Evolutionary conservation across 2,888 invertebrate genomes (phyloP), one percentile per base, ranked within the genome.

Genomic region (Cheilosia soror): DNA sequence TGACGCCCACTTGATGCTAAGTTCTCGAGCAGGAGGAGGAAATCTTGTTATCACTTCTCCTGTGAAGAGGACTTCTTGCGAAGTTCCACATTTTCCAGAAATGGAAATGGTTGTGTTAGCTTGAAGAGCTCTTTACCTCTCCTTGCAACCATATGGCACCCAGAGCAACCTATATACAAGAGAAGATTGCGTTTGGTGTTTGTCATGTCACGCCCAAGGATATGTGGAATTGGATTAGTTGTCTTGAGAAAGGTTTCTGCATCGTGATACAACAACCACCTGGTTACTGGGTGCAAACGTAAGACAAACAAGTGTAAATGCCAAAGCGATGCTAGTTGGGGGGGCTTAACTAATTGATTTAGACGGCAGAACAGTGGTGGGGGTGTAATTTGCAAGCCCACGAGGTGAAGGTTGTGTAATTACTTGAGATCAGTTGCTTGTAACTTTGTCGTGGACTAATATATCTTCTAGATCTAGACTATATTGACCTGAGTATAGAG

Each of bases 21-120:
- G 65, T 76, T 60, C 40, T 66, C 29, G 40, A 53, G 57, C 4
- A 11, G 20, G 13, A 62, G 13, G 60, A 42, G 71, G 76, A 71
- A 72, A 68, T 80, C 73, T 81, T 58, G 63, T 76, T 76, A 76
- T 76, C 68, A 76, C 58, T 63, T 44, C 69, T 57, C 29, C 60
- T 27, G 55, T 44, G 55, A 68, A 15, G 62, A 31, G 6, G 25
- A 20, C 47, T 44, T 80, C 80, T 62, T 73, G 66, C 60, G 55
- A 60, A 80, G 60, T 47, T 15, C 5, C 15, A 65, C 75, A 47
- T 75, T 31, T 29, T 51, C 42, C 44, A 7, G 15, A 29, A n/a
- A 37, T 11, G 37, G 9, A 33, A 33, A 33, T 3, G 33, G 9
- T 33, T 37, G 4, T n/a, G 15, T 47, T 15, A 7, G 44, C 15